A percentile compares a stretch with the other conserved stretches of the same genome.
Evolutionary conservation across 2,113 vertebrate genomes (phyloP).

Genomic region (Nipponia nippon): DNA sequence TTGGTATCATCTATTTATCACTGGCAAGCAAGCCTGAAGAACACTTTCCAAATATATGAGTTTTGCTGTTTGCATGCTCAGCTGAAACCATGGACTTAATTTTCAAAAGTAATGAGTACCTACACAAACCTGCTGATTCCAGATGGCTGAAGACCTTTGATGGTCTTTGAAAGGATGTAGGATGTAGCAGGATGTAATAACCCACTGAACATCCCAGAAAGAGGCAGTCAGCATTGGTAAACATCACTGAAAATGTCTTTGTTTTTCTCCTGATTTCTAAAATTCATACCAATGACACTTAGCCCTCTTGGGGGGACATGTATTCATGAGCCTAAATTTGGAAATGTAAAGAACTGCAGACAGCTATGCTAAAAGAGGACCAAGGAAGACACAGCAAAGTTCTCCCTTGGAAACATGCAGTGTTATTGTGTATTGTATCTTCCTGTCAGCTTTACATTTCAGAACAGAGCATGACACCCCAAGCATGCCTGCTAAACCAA

Average conservation of each 20-base stretch:
- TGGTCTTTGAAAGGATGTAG: neutral
- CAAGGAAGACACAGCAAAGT: neutral
- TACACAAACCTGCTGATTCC: neutral
- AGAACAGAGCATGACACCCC: neutral
- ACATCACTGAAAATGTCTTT: neutral
- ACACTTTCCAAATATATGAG: neutral
- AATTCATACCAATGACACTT: neutral
- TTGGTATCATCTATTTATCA: neutral
- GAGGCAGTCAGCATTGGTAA: neutral
- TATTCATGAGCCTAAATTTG: neutral
- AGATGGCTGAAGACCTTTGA: neutral
- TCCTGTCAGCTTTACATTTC: neutral
- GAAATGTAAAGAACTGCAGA: neutral
- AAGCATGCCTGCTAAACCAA: neutral
- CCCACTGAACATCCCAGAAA: neutral
- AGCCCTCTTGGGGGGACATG: rapidly evolving
- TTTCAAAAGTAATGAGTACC: neutral
- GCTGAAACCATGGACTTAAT: neutral
- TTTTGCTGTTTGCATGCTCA: neutral
- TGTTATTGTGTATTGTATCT: neutral
- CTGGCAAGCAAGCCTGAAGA: neutral
- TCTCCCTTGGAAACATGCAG: neutral
- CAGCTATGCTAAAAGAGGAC: neutral
- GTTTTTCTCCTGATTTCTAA: neutral
- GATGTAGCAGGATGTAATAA: neutral